A percentile compares a stretch with the other conserved stretches of the same genome.
phyloP scores from a whole-genome alignment of 2,888 invertebrate genomes.

The Philereme transversata region DNA sequence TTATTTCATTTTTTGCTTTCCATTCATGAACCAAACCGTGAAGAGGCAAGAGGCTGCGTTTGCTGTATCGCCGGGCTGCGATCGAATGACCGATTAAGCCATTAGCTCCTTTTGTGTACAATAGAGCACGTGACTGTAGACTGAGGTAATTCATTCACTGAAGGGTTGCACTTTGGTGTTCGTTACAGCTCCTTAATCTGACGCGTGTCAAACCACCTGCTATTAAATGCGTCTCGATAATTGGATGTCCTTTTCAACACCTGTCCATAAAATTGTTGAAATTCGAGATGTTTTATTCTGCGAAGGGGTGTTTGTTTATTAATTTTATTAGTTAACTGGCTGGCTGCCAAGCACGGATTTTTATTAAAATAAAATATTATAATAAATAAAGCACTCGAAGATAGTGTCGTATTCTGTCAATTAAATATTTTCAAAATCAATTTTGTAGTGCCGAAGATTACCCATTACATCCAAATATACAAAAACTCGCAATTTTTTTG shows the following conservation, averaged over 20 bases:
- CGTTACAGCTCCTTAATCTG: conserved; percentile 27
- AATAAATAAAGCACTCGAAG: no score
- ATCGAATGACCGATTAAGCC: conserved; percentile 75
- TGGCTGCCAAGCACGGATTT: no score
- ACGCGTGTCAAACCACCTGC: conserved; percentile 29
- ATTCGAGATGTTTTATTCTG: conserved; percentile 11
- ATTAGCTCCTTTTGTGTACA: conserved; percentile 72
- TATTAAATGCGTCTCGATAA: conserved; percentile 2
- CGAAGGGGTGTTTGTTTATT: background rate
- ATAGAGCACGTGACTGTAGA: conserved; percentile 71
- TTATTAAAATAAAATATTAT: no score
- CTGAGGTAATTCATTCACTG: conserved; percentile 62
- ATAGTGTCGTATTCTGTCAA: no score
- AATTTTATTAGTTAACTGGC: no score
- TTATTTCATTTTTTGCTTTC: conserved; percentile 62
- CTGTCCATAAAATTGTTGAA: conserved; percentile 12
- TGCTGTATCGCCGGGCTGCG: conserved; percentile 61
- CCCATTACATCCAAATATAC: no score
- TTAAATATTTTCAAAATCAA: no score
- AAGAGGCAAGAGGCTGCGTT: conserved; percentile 55
- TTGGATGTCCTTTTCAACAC: conserved; percentile 8
- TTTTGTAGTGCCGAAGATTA: no score
- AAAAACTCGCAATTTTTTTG: no score
- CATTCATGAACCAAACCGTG: conserved; percentile 73
- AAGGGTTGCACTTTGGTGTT: conserved; percentile 45